These are phyloP conservation scores for Aphaenogaster ashmeadi DNA, from an alignment of 1,140 invertebrate species.

Conservation along the genomic window DNA sequence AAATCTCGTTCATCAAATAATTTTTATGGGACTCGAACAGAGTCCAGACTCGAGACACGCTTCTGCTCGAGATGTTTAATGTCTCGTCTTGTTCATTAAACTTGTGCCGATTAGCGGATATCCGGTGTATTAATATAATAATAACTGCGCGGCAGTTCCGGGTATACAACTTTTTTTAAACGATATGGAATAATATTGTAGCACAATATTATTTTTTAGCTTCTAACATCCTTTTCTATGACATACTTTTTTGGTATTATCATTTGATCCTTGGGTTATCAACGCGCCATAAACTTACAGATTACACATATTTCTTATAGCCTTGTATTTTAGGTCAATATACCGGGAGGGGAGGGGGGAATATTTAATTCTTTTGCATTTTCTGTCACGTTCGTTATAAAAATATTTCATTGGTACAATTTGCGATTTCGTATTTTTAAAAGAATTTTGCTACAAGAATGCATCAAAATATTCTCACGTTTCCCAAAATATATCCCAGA, in stretches of 20 bases:
- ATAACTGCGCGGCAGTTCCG: not conserved
- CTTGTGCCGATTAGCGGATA: not conserved
- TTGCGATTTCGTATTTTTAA: not conserved
- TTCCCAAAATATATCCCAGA: not conserved
- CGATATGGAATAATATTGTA: not conserved
- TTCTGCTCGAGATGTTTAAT: not conserved
- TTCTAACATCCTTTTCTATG: not conserved
- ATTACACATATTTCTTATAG: not conserved
- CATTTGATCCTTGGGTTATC: constrained; percentile 30
- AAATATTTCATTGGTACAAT: not conserved
- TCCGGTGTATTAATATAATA: not conserved
- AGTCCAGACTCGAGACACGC: too few species aligned
- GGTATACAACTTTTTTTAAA: not conserved
- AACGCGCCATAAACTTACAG: not conserved
- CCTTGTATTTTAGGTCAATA: not conserved
- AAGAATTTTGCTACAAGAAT: not conserved
- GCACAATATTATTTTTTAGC: not conserved
- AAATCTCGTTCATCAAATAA: not conserved
- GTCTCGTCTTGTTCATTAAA: not conserved
- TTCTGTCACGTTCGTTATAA: not conserved
- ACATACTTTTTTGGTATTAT: not conserved
- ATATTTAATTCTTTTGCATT: not conserved
- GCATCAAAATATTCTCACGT: not conserved
- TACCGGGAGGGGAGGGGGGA: too few species aligned
- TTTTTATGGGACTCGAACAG: too few species aligned